These are phyloP conservation scores for Misgurnus anguillicaudatus DNA, from an alignment of 2,113 vertebrate species.

Conservation along the genomic window DNA sequence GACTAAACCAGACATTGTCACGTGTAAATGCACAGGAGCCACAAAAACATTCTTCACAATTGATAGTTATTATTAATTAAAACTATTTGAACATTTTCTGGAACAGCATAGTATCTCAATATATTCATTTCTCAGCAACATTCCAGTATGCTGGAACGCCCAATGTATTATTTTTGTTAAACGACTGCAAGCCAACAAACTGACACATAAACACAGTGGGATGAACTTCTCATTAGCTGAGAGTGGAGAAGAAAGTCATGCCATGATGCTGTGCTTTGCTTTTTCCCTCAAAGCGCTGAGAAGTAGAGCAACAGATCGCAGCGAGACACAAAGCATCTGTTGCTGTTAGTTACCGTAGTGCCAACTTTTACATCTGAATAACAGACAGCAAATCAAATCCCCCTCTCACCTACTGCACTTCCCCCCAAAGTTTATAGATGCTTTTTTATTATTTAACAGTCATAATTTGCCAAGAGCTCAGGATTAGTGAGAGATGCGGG, in stretches of 20 bases:
- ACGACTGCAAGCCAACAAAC: conserved; percentile 6
- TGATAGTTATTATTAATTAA: too few relatives aligned
- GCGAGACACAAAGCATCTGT: not conserved
- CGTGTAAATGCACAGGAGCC: too few relatives aligned
- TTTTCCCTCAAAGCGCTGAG: not conserved
- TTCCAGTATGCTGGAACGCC: not conserved
- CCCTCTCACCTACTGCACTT: conserved; percentile 32
- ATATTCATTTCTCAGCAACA: not conserved
- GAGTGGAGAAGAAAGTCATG: conserved; percentile 8
- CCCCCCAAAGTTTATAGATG: conserved; percentile 43
- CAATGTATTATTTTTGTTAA: conserved; percentile 34
- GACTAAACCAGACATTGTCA: too few relatives aligned
- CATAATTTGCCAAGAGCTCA: conserved; percentile 52
- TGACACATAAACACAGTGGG: not conserved
- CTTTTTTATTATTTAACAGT: conserved; percentile 53
- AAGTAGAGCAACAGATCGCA: conserved; percentile 38
- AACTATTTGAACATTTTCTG: too few relatives aligned
- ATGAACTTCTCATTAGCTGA: conserved; percentile 38
- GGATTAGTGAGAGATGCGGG: conserved; percentile 37
- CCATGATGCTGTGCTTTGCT: not conserved
- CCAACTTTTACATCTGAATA: conserved; percentile 22
- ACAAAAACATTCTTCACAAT: too few relatives aligned
- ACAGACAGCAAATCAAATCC: conserved; percentile 14
- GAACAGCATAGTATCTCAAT: too few relatives aligned
- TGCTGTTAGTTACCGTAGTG: conserved; percentile 3